phyloP scores from a whole-genome alignment of 2,113 vertebrate species.

The Pogona vitticeps region DNA sequence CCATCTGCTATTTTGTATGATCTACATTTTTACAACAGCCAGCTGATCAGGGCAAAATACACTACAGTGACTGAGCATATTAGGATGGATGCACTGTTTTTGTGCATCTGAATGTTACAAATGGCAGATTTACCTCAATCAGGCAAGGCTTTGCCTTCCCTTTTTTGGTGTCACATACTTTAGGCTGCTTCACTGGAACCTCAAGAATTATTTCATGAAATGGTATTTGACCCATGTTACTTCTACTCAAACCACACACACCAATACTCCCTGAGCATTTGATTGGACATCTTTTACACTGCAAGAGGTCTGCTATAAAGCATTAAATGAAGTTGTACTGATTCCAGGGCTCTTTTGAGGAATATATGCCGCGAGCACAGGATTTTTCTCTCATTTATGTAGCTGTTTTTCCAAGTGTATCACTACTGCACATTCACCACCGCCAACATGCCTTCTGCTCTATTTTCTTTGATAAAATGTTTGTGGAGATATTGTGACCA shows the following conservation, averaged over 20 bases:
- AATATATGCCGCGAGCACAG: slow-evolving; percentile 49
- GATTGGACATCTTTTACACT: neutral
- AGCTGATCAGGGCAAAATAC: neutral
- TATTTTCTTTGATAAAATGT: slow-evolving; percentile 79
- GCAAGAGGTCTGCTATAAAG: no score
- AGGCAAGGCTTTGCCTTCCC: neutral
- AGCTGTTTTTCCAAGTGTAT: slow-evolving; percentile 62
- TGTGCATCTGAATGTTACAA: neutral
- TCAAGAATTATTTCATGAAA: neutral
- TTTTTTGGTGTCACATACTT: neutral
- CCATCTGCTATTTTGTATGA: neutral
- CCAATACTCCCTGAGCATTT: neutral
- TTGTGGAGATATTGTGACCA: slow-evolving; percentile 81
- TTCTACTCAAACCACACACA: neutral
- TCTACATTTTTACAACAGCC: no score
- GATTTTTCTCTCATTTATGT: slow-evolving; percentile 67
- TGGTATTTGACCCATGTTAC: neutral
- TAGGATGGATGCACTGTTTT: neutral
- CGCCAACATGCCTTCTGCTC: slow-evolving; percentile 80
- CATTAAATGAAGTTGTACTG: neutral
- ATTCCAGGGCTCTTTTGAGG: slow-evolving; percentile 47
- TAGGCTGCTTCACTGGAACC: neutral
- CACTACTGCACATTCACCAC: slow-evolving; percentile 57
- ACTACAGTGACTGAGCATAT: neutral
- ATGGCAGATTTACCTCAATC: neutral